Evolutionary conservation across 2,888 invertebrate genomes (phyloP).

Genomic region (Nomada fabriciana): DNA sequence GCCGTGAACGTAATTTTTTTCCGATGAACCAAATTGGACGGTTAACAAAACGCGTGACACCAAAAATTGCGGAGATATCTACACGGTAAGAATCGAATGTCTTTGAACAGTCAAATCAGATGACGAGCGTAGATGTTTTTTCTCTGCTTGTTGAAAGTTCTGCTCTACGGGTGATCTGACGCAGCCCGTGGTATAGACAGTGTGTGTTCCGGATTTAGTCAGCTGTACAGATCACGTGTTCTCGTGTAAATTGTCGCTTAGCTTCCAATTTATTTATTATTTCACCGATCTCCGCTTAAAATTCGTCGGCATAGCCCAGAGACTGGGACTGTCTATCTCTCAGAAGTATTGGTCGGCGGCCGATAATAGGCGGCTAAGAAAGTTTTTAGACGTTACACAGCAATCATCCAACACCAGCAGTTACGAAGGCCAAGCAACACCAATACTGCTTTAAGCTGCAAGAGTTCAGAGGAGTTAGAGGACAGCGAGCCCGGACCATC

Average conservation of each 20-base stretch:
- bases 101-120: constrained; percentile 47
- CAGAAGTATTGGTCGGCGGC: constrained; percentile 45
- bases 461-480: constrained; percentile 73
- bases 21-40: constrained; percentile 59
- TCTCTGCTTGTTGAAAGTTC: constrained; percentile 43
- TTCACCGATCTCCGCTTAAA: constrained; percentile 36
- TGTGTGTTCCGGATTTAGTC: constrained; percentile 33
- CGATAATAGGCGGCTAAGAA: constrained; percentile 66
- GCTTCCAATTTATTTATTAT: constrained; percentile 36
- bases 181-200: constrained; percentile 42
- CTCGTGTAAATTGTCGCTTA: constrained; percentile 42
- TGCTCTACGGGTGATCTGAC: constrained; percentile 25
- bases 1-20: constrained; percentile 62
- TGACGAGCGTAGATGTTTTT: constrained; percentile 38
- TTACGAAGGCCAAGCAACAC: constrained; percentile 83
- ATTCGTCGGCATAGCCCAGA: constrained; percentile 34
- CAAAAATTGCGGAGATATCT: constrained; percentile 43
- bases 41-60: constrained; percentile 52
- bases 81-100: constrained; percentile 44
- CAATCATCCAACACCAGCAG: constrained; percentile 76
- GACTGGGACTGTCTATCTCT: constrained; percentile 46
- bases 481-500: constrained; percentile 65
- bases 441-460: constrained; percentile 80
- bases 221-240: constrained; percentile 41
- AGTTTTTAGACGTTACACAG: constrained; percentile 71